A percentile compares a stretch with the other conserved stretches of the same genome.
Evolutionary conservation across 2,888 invertebrate genomes (phyloP).

Genomic region (Hipparchia semele): DNA sequence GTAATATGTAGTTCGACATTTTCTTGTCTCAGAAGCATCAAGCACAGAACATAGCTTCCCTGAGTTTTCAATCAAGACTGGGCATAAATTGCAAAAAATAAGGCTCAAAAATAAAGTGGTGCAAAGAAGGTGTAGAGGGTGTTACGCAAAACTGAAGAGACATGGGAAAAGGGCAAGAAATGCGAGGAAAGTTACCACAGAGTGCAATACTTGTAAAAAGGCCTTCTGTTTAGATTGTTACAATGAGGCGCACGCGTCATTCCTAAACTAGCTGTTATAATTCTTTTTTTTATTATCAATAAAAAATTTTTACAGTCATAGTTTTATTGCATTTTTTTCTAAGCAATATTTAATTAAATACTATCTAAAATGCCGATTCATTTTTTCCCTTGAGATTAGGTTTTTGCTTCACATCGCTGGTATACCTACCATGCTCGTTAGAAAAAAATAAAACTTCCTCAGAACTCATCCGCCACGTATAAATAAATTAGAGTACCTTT

Average conservation of each 20-base stretch:
- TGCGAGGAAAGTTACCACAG: neutral
- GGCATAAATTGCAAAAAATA: neutral
- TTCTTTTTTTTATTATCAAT: too few species aligned
- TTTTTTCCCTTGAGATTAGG: too few species aligned
- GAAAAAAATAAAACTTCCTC: too few species aligned
- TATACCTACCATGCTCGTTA: too few species aligned
- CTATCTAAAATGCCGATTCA: too few species aligned
- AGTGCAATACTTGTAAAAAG: neutral
- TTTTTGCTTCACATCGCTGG: too few species aligned
- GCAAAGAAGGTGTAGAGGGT: neutral
- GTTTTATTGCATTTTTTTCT: too few species aligned
- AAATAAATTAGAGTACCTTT: too few species aligned
- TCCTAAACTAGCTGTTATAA: neutral
- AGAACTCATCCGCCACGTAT: too few species aligned
- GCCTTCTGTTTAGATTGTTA: neutral
- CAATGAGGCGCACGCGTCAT: neutral
- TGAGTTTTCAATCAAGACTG: neutral
- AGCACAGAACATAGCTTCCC: neutral
- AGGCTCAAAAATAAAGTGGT: neutral
- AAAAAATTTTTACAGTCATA: too few species aligned
- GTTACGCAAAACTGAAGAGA: neutral
- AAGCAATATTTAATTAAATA: too few species aligned
- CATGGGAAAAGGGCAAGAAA: neutral
- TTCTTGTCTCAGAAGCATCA: neutral
- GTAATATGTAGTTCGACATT: neutral